A percentile compares a stretch with the other conserved stretches of the same genome.
These are phyloP conservation scores for Acleris laterana DNA, from an alignment of 2,888 invertebrate species.

Conservation along the genomic window DNA sequence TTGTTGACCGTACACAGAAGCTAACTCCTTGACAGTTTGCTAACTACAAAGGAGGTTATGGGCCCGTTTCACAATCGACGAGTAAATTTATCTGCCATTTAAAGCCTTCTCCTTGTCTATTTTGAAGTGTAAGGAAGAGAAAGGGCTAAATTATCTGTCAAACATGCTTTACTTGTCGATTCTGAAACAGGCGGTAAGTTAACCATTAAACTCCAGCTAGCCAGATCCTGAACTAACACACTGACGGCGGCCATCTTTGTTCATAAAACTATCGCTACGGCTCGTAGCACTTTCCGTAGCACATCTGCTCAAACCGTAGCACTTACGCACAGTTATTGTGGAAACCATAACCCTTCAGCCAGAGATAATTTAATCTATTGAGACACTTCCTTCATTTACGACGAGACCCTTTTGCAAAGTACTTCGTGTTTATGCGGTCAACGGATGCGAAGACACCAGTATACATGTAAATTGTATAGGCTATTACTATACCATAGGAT, in stretches of 20 bases:
- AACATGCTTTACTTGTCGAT: too few relatives aligned
- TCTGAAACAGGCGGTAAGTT: too few relatives aligned
- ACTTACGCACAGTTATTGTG: conserved; percentile 20
- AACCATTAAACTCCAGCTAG: too few relatives aligned
- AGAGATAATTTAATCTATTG: conserved; percentile 30
- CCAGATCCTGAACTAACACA: neutral
- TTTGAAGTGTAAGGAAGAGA: too few relatives aligned
- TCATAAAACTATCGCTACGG: conserved; percentile 3
- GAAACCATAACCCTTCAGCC: conserved; percentile 16
- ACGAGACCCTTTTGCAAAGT: conserved; percentile 16
- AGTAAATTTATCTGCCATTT: too few relatives aligned
- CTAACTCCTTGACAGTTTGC: too few relatives aligned
- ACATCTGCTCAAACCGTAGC: conserved; percentile 18
- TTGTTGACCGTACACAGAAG: too few relatives aligned
- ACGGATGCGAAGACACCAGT: conserved; percentile 3
- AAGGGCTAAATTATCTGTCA: too few relatives aligned
- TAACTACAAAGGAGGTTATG: too few relatives aligned
- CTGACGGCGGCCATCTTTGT: neutral
- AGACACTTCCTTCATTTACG: conserved; percentile 28
- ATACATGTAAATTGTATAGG: neutral
- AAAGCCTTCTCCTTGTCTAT: too few relatives aligned
- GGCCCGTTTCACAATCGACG: too few relatives aligned
- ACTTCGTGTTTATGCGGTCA: conserved; percentile 21
- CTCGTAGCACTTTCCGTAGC: conserved; percentile 14
- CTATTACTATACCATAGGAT: neutral